Conservation (phyloP, 2,888 invertebrate species). For the Watsonalla cultraria region DNA sequence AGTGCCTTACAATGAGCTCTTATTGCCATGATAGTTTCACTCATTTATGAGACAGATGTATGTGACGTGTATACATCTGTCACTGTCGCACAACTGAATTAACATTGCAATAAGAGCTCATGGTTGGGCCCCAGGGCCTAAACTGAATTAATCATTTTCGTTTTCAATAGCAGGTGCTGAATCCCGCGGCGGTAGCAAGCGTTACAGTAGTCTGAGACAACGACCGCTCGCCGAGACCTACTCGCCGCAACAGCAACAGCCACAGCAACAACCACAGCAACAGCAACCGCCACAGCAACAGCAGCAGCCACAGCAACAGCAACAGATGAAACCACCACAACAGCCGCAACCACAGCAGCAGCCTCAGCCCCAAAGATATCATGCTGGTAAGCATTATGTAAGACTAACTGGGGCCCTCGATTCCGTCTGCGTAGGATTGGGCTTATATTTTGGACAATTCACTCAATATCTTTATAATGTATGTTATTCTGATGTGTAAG, state of each 20-base stretch:
- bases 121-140: too few species aligned
- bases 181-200: slow-evolving; percentile 70
- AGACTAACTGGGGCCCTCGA: slow-evolving; percentile 6
- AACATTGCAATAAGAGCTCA: too few species aligned
- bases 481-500: too few species aligned
- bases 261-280: slow-evolving; percentile 22
- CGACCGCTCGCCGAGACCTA: slow-evolving; percentile 78
- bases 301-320: slow-evolving; percentile 16
- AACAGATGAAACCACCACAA: slow-evolving; percentile 19
- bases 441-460: too few species aligned
- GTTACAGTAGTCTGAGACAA: slow-evolving; percentile 79
- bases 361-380: slow-evolving; percentile 43
- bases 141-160: too few species aligned
- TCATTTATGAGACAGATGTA: too few species aligned
- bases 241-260: slow-evolving; percentile 45
- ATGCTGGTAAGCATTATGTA: slow-evolving; percentile 39
- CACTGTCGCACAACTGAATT: too few species aligned
- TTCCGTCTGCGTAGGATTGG: too few species aligned
- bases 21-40: too few species aligned
- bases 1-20: too few species aligned
- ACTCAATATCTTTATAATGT: too few species aligned
- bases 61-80: too few species aligned
- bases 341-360: slow-evolving; percentile 18
- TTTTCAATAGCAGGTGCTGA: slow-evolving; percentile 24
- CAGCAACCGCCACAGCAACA: slow-evolving; percentile 18